A percentile compares a stretch with the other conserved stretches of the same genome.
phyloP scores from a whole-genome alignment of 2,113 vertebrate species.

The Dromaius novaehollandiae region DNA sequence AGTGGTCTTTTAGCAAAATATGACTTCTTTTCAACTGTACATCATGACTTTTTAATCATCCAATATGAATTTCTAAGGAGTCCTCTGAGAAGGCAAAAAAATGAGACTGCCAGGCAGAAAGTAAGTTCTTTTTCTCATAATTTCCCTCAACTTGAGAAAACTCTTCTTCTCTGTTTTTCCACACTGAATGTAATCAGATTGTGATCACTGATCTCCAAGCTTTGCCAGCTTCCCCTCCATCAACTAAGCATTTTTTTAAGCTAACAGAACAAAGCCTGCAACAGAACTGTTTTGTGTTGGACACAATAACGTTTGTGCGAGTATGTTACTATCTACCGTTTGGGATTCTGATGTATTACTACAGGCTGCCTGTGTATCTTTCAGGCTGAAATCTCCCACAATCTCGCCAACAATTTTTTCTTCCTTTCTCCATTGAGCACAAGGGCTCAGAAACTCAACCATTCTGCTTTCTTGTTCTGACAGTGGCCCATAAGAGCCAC shows the following conservation, averaged over 20 bases:
- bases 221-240: neutral
- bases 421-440: neutral
- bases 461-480: neutral
- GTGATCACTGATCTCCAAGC: neutral
- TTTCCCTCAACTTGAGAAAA: conserved; percentile 8
- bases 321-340: neutral
- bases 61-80: neutral
- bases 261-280: neutral
- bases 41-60: conserved; percentile 10
- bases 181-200: neutral
- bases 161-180: neutral
- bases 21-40: neutral
- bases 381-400: neutral
- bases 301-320: neutral
- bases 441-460: neutral
- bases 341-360: neutral
- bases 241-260: neutral
- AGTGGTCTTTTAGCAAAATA: conserved; percentile 23
- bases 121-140: neutral
- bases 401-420: neutral
- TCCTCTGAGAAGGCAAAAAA: neutral
- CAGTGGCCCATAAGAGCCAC: neutral
- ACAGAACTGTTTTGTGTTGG: neutral
- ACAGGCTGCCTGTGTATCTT: neutral
- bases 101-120: neutral